phyloP scores from a whole-genome alignment of 2,888 invertebrate genomes.

The Drosophila silvestris region DNA sequence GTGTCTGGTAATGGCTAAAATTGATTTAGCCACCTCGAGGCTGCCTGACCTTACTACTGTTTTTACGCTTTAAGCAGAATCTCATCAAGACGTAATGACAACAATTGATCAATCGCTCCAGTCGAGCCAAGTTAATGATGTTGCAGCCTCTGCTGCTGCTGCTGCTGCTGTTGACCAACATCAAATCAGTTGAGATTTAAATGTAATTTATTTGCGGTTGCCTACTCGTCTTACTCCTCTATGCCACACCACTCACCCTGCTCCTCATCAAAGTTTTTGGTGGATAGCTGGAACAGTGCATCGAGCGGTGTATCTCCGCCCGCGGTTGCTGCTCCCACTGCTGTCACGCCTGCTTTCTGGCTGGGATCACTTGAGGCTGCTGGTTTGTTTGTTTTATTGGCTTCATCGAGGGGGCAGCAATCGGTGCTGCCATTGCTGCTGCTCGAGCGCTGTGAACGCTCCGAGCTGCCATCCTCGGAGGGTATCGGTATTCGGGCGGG shows the following conservation, averaged over 20 bases:
- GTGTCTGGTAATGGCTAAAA: slow-evolving; percentile 72
- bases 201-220: slow-evolving; percentile 74
- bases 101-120: slow-evolving; percentile 73
- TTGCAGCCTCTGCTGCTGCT: slow-evolving; percentile 37
- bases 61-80: slow-evolving; percentile 85
- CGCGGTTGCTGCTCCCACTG: slow-evolving; percentile 50
- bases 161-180: slow-evolving; percentile 41
- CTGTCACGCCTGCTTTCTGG: slow-evolving; percentile 10
- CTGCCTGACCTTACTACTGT: slow-evolving; percentile 84
- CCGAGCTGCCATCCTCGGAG: slow-evolving; percentile 89
- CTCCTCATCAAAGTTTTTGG: slow-evolving; percentile 97
- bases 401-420: slow-evolving; percentile 54
- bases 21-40: slow-evolving; percentile 83
- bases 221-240: slow-evolving; percentile 9
- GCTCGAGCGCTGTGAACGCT: slow-evolving; percentile 87
- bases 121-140: slow-evolving; percentile 56
- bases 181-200: slow-evolving; percentile 72
- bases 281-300: slow-evolving; percentile 98
- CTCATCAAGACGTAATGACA: slow-evolving; percentile 83
- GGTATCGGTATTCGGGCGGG: slow-evolving; percentile 84
- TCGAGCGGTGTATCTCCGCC: slow-evolving; percentile 93
- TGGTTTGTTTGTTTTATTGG: slow-evolving; percentile 8
- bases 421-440: slow-evolving; percentile 88
- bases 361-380: slow-evolving; percentile 10
- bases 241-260: slow-evolving; percentile 88